Percentiles rank a stretch among this genome's conserved stretches.
Evolutionary conservation across 1,140 invertebrate genomes (phyloP).

Genomic region (Harlomillsia oculata): DNA sequence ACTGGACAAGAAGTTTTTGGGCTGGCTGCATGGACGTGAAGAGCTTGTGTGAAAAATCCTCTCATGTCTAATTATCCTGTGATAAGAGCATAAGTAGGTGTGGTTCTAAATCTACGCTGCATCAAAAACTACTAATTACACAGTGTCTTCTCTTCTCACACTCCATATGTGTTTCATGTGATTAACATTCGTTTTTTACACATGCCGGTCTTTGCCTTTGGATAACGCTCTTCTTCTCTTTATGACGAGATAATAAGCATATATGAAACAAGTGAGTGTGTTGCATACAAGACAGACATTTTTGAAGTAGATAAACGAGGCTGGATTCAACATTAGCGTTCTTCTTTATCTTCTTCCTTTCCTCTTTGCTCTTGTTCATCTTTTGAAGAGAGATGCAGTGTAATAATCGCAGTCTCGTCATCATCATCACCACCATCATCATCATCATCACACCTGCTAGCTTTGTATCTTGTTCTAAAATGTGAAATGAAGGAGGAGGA

Average conservation of each 20-base stretch:
- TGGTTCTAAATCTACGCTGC: no score
- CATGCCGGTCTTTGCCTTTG: conserved; percentile 12
- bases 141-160: no score
- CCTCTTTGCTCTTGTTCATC: not conserved
- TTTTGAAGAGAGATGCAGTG: conserved; percentile 20
- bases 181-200: conserved; percentile 34
- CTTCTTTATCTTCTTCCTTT: not conserved
- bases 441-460: conserved; percentile 26
- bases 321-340: no score
- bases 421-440: conserved; percentile 25
- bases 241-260: conserved; percentile 35
- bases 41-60: no score
- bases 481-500: not conserved
- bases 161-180: conserved; percentile 33
- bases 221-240: conserved; percentile 13
- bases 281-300: conserved; percentile 28
- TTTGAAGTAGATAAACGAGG: conserved; percentile 6
- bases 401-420: conserved; percentile 24
- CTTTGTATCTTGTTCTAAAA: no score
- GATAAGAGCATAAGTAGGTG: conserved; percentile 30
- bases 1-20: no score
- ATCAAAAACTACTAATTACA: conserved; percentile 34
- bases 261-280: no score
- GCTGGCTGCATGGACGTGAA: no score
- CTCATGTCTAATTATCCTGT: conserved; percentile 32